Conservation (phyloP, 2,888 invertebrate genomes). For the Ophraella communa region DNA sequence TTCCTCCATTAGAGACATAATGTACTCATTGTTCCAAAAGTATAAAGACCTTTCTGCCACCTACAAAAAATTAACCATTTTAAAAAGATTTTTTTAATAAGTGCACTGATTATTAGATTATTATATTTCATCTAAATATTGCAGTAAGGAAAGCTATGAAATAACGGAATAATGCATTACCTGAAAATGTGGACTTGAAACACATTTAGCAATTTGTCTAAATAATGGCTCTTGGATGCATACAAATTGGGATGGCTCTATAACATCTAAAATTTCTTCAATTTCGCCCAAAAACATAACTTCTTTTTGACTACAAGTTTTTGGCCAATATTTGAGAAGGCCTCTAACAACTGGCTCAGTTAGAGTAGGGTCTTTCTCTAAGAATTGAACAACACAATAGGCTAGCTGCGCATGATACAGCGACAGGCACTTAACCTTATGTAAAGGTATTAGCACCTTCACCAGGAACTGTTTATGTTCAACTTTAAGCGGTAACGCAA, state of each 20-base stretch:
- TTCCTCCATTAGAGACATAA: slow-evolving; percentile 98
- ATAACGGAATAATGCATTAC: slow-evolving; percentile 60
- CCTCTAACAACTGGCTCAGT: slow-evolving; percentile 95
- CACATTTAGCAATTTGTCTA: slow-evolving; percentile 98
- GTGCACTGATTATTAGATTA: too few relatives aligned
- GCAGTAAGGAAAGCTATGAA: background rate
- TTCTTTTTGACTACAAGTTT: slow-evolving; percentile 98
- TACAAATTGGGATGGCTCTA: slow-evolving; percentile 98
- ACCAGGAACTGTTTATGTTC: slow-evolving; percentile 98
- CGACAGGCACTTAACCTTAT: slow-evolving; percentile 78
- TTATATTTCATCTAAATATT: too few relatives aligned
- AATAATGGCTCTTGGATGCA: slow-evolving; percentile 98
- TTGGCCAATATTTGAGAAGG: slow-evolving; percentile 97
- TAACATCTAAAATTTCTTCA: slow-evolving; percentile 99
- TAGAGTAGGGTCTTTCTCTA: slow-evolving; percentile 90
- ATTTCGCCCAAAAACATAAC: slow-evolving; percentile 99
- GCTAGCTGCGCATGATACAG: slow-evolving; percentile 98
- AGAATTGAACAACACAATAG: slow-evolving; percentile 98
- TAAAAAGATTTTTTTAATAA: too few relatives aligned
- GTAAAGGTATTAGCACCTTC: slow-evolving; percentile 67
- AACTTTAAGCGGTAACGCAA: slow-evolving; percentile 96
- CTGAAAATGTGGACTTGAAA: slow-evolving; percentile 99
- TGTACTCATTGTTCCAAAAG: slow-evolving; percentile 99
- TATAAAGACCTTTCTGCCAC: slow-evolving; percentile 98
- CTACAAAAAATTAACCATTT: too few relatives aligned